phyloP scores from a whole-genome alignment of 2,888 invertebrate genomes.

The Tholera decimalis region DNA sequence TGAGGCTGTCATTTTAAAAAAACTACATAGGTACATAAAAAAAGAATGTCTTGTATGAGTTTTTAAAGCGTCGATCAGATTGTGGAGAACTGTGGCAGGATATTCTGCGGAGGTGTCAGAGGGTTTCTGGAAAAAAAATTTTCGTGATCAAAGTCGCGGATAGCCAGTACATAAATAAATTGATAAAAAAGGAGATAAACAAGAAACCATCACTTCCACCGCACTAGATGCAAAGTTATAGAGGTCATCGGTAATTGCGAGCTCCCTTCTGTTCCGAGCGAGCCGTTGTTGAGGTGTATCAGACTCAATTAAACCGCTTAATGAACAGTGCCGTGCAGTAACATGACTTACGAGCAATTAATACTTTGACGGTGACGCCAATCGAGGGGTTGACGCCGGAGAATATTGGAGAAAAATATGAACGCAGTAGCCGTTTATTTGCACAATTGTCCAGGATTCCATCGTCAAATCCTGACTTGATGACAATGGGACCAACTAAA shows the following conservation, averaged over 20 bases:
- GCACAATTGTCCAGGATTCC: too few species aligned
- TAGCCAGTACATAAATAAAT: constrained; percentile 7
- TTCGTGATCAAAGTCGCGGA: neutral
- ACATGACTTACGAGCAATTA: constrained; percentile 46
- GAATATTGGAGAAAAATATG: constrained; percentile 5
- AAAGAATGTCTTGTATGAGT: too few species aligned
- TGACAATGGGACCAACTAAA: too few species aligned
- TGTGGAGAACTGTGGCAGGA: too few species aligned
- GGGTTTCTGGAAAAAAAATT: too few species aligned
- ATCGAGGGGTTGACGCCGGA: constrained; percentile 13
- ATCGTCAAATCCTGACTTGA: too few species aligned
- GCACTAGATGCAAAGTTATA: neutral
- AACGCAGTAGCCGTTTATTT: neutral
- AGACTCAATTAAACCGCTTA: constrained; percentile 53
- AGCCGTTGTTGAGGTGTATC: constrained; percentile 49
- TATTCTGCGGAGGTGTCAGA: too few species aligned
- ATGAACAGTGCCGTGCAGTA: constrained; percentile 46
- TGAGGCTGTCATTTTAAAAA: too few species aligned
- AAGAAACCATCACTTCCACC: constrained; percentile 1
- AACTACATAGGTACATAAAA: too few species aligned
- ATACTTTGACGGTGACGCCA: constrained; percentile 12
- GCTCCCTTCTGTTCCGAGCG: constrained; percentile 20
- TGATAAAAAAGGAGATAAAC: constrained; percentile 8
- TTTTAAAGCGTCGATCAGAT: too few species aligned
- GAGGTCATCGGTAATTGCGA: constrained; percentile 35